Evolutionary conservation across 2,113 vertebrate genomes (phyloP), one percentile per base, ranked within the genome.

Genomic region (Megaptera novaeangliae): DNA sequence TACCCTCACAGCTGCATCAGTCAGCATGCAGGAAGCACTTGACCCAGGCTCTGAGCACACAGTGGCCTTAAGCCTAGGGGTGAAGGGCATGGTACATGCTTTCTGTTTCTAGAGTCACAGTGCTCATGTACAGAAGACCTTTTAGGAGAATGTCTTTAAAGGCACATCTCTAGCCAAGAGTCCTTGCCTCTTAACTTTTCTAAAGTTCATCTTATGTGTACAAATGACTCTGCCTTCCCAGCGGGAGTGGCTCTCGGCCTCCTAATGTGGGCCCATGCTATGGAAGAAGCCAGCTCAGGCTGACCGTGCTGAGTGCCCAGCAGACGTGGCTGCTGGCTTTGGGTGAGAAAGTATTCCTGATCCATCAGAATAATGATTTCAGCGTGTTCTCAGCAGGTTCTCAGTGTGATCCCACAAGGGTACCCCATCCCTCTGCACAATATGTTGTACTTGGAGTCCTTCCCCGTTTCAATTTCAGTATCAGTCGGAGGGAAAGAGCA

Each of bases 351-450:
- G 46, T 75, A 36, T 95, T 96, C 2, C 49, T 84, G 84, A 94
- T 39, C 96, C 15, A 14, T 88, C 63, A 8, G 82, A 98, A 97
- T 86, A 91, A 96, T 94, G 77, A 98, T 97, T 98, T 97, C 84
- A 77, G 15, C 1, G 0, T 95, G 52, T 64, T 97, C 96, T 98
- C 57, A 14, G 97, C 93, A 97, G 17, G 25, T 52, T 57, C 64
- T 95, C 41, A 89, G 25, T 59, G 23, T 96, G 84, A 95, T 95
- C 71, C 61, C 63, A 5, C 8, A 31, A 98, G 97, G 44, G 10
- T 21, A 10, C 57, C 87, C 23, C 55, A 46, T 36, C 46, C 78
- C 88, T 71, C 84, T 71, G 78, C 94, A 39, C 1, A 96, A 85
- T 84, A 94, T 39, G 49, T 88, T 94, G 91, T 0, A 44, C 96